phyloP scores from a whole-genome alignment of 1,140 invertebrate species.

The Formica selysi region DNA sequence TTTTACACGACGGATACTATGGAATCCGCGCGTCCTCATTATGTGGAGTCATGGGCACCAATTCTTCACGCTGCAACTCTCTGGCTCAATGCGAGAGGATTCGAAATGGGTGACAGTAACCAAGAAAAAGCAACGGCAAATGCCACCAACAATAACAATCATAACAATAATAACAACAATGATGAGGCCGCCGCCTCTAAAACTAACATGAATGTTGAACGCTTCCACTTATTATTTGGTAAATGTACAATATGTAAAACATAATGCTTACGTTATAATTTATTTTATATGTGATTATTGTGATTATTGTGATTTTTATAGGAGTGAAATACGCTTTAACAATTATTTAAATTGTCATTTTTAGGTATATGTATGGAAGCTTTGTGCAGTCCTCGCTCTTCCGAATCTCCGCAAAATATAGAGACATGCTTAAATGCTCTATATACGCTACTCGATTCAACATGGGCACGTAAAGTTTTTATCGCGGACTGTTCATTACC shows the following conservation, averaged over 20 bases:
- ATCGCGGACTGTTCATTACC: constrained; percentile 93
- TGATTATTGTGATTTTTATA: not conserved
- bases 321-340: not conserved
- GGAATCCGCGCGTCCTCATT: constrained; percentile 96
- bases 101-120: constrained; percentile 85
- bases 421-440: constrained; percentile 95
- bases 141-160: constrained; percentile 85
- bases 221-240: constrained; percentile 97
- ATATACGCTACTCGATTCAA: constrained; percentile 94
- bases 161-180: constrained; percentile 86
- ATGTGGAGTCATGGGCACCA: constrained; percentile 96
- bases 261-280: not conserved
- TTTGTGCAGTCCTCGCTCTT: constrained; percentile 94
- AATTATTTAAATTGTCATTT: constrained; percentile 70
- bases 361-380: constrained; percentile 98
- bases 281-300: not conserved
- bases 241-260: constrained; percentile 75
- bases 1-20: constrained; percentile 99
- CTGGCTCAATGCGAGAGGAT: constrained; percentile 92
- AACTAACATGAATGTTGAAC: constrained; percentile 86
- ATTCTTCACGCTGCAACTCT: constrained; percentile 97
- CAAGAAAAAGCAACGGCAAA: constrained; percentile 75
- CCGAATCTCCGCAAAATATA: constrained; percentile 93
- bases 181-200: constrained; percentile 85
- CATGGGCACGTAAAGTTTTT: constrained; percentile 93